Conservation (phyloP, 2,888 invertebrate species). For the Trichopria drosophilae region DNA sequence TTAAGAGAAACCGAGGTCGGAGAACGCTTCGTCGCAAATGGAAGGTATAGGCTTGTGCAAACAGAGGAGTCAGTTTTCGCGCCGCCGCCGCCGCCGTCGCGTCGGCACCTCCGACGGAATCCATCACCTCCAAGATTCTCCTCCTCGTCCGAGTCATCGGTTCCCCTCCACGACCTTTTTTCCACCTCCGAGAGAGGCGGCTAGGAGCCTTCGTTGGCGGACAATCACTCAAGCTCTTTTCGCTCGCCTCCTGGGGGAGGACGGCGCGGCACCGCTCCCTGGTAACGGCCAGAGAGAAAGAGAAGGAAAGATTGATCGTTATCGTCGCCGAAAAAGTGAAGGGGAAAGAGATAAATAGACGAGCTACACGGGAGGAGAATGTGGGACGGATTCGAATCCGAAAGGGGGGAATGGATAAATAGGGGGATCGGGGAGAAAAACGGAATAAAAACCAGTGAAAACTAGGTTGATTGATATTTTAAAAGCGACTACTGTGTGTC, state of each 20-base stretch:
- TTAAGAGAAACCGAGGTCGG: conserved; percentile 8
- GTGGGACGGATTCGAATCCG: no score
- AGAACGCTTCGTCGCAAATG: no score
- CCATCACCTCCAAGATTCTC: conserved; percentile 46
- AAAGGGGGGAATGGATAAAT: no score
- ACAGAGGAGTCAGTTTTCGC: conserved; percentile 51
- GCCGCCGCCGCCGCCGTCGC: conserved; percentile 39
- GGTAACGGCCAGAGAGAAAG: not conserved
- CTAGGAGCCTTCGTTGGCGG: not conserved
- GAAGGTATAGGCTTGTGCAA: conserved; percentile 48
- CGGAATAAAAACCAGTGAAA: no score
- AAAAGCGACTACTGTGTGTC: no score
- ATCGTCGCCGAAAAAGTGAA: no score
- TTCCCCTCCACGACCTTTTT: conserved; percentile 22
- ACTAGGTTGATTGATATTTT: no score
- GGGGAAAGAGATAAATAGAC: no score
- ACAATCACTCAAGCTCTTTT: conserved; percentile 18
- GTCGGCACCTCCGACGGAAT: conserved; percentile 48
- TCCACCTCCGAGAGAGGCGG: conserved; percentile 11
- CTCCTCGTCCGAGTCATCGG: no score
- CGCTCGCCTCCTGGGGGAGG: conserved; percentile 21
- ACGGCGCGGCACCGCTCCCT: conserved; percentile 3
- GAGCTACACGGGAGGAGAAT: no score
- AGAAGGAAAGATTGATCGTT: no score
- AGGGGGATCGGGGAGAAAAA: no score